A percentile compares a stretch with the other conserved stretches of the same genome.
Conservation (phyloP, 2,113 vertebrate genomes). For the Plecturocebus donacophilus region DNA sequence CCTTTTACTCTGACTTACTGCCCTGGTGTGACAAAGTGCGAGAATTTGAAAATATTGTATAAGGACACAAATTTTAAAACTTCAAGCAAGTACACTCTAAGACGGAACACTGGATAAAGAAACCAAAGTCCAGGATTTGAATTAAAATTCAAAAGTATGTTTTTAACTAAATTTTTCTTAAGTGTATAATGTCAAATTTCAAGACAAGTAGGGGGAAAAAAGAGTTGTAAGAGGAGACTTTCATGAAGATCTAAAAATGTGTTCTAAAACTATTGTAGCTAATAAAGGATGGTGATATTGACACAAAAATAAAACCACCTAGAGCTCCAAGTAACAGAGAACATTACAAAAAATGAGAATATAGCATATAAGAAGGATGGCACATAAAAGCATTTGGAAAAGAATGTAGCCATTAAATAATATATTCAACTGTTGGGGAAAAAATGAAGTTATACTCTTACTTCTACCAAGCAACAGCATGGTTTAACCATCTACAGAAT, state of each 20-base stretch:
- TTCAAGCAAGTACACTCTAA: not conserved
- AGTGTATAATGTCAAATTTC: not conserved
- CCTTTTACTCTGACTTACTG: not conserved
- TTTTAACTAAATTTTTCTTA: not conserved
- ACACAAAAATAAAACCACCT: not conserved
- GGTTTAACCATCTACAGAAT: not conserved
- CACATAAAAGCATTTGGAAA: not conserved
- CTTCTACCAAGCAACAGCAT: not conserved
- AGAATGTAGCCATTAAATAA: not conserved
- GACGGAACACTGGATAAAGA: not conserved
- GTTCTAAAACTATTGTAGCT: slow-evolving; percentile 8
- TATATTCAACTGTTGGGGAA: not conserved
- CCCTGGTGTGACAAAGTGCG: not conserved
- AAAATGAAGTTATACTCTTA: not conserved
- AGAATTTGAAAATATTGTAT: not conserved
- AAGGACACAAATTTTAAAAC: not conserved
- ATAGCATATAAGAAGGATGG: not conserved
- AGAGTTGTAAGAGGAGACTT: not conserved
- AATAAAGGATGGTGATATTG: not conserved
- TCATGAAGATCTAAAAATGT: not conserved
- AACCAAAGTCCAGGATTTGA: not conserved
- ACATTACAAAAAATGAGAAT: not conserved
- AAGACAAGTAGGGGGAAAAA: not conserved
- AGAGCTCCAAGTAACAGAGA: not conserved
- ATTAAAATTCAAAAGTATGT: not conserved